phyloP scores from a whole-genome alignment of 2,888 invertebrate species.

The Megamerina dolium region DNA sequence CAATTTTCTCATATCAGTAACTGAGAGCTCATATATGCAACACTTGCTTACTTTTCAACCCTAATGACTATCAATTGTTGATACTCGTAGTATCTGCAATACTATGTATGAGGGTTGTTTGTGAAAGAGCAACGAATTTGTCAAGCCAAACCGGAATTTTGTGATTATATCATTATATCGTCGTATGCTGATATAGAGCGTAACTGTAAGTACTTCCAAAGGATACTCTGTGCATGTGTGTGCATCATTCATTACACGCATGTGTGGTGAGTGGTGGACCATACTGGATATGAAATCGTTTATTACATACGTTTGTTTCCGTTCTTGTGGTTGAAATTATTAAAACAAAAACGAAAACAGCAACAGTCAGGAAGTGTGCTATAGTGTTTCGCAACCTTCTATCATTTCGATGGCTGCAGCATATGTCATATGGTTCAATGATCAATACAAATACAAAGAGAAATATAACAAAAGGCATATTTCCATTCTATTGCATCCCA shows the following conservation, averaged over 20 bases:
- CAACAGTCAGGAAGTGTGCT: conserved; percentile 38
- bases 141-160: background rate
- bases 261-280: conserved; percentile 11
- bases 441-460: conserved; percentile 19
- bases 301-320: conserved; percentile 9
- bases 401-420: conserved; percentile 11
- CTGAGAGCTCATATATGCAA: too few relatives aligned
- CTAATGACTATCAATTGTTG: too few relatives aligned
- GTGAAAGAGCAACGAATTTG: background rate
- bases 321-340: conserved; percentile 17
- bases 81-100: too few relatives aligned
- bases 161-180: conserved; percentile 5
- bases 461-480: conserved; percentile 7
- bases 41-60: too few relatives aligned
- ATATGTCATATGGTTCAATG: conserved; percentile 21
- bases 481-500: conserved; percentile 15
- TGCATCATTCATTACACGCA: conserved; percentile 17
- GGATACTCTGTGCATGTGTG: conserved; percentile 28
- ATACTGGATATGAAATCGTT: conserved; percentile 1
- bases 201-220: too few relatives aligned
- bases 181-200: too few relatives aligned
- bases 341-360: conserved; percentile 15
- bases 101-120: background rate
- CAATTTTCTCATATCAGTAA: too few relatives aligned
- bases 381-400: background rate